Percentiles rank a stretch among this genome's conserved stretches.
Evolutionary conservation across 2,797 vertebrate species (phyloP).

Genomic region (Coilia nasus): DNA sequence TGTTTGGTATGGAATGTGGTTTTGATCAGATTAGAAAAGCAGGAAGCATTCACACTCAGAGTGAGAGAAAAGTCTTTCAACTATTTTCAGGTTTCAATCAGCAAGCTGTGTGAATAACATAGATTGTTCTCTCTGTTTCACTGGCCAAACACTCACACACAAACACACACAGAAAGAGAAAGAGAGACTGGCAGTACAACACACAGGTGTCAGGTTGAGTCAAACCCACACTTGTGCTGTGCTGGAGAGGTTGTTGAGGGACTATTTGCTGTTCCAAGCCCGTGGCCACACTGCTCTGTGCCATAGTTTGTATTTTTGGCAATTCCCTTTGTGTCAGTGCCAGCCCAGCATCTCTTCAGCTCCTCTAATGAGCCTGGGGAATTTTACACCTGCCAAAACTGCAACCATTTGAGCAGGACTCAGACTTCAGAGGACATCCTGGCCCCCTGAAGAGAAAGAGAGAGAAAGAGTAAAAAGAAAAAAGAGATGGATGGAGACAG

Average conservation of each 20-base stretch:
- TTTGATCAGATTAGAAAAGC: not conserved
- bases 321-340: not conserved
- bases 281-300: not conserved
- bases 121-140: not conserved
- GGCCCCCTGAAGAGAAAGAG: not conserved
- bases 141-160: slow-evolving; percentile 9
- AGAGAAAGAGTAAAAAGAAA: not conserved
- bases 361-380: not conserved
- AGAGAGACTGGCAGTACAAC: not conserved
- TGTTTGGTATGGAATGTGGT: slow-evolving; percentile 19
- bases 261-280: not conserved
- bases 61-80: slow-evolving; percentile 13
- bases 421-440: not conserved
- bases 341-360: not conserved
- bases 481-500: no score
- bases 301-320: not conserved
- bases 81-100: slow-evolving; percentile 20
- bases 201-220: slow-evolving; percentile 7
- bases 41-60: not conserved
- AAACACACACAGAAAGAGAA: no score
- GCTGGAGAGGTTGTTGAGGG: not conserved
- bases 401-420: not conserved
- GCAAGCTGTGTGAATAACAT: slow-evolving; percentile 3
- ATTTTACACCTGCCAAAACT: slow-evolving; percentile 12
- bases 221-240: not conserved